Percentiles rank a stretch among this genome's conserved stretches.
Evolutionary conservation across 2,888 invertebrate species (phyloP).

Genomic region (Pterobdella sp.): DNA sequence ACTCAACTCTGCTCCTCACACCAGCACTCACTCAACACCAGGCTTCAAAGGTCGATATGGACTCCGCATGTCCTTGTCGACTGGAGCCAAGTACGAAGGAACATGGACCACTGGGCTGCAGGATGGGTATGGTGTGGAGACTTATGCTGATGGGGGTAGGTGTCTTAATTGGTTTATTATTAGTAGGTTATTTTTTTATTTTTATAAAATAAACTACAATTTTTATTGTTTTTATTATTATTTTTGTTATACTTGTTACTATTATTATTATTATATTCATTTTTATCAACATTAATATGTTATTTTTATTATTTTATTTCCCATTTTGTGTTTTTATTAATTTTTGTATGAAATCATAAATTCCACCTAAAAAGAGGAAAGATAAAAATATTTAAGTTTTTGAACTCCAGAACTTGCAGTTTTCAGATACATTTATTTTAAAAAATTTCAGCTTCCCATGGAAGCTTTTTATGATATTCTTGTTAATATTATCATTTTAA

Average conservation of each 20-base stretch:
- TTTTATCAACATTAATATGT: neutral
- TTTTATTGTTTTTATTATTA: neutral
- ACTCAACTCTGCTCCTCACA: neutral
- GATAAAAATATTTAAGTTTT: too few relatives aligned
- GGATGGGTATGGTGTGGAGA: slow-evolving; percentile 98
- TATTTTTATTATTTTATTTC: neutral
- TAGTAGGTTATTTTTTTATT: neutral
- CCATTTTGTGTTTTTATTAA: neutral
- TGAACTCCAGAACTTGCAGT: too few relatives aligned
- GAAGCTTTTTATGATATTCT: too few relatives aligned
- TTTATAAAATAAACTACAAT: neutral
- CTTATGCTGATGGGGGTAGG: slow-evolving; percentile 98
- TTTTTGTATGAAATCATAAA: neutral
- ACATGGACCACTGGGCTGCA: slow-evolving; percentile 95
- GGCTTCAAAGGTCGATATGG: slow-evolving; percentile 92
- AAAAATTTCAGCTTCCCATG: too few relatives aligned
- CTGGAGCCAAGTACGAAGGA: slow-evolving; percentile 58
- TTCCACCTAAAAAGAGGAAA: neutral
- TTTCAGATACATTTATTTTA: too few relatives aligned
- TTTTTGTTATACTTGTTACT: neutral
- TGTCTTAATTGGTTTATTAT: slow-evolving; percentile 48
- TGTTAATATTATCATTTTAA: too few relatives aligned
- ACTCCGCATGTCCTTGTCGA: slow-evolving; percentile 84
- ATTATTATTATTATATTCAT: neutral
- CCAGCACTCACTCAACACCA: neutral